phyloP scores from a whole-genome alignment of 2,888 invertebrate species.

The Sturmia bella region DNA sequence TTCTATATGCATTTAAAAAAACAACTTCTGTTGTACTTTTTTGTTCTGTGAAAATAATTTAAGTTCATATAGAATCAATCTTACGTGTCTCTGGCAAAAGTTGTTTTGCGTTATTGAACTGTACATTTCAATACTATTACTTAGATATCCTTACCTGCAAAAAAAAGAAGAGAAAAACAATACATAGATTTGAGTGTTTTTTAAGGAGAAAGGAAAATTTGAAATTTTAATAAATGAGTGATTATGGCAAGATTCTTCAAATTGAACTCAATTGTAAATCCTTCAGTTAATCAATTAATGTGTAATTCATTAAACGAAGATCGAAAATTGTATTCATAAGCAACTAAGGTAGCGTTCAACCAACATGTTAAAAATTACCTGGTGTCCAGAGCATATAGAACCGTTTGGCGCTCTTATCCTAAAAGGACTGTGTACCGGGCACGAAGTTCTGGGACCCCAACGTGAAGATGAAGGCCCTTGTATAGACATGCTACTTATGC shows the following conservation, averaged over 20 bases:
- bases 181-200: slow-evolving; percentile 12
- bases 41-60: slow-evolving; percentile 5
- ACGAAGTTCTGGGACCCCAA: slow-evolving; percentile 82
- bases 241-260: slow-evolving; percentile 57
- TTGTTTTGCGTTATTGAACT: slow-evolving; percentile 51
- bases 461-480: slow-evolving; percentile 80
- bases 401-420: slow-evolving; percentile 82
- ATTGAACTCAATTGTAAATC: slow-evolving; percentile 25
- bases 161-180: slow-evolving; percentile 58
- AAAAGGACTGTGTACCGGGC: slow-evolving; percentile 82
- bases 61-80: slow-evolving; percentile 73
- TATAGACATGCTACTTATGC: slow-evolving; percentile 80
- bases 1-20: no score
- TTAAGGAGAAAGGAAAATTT: not conserved
- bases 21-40: no score
- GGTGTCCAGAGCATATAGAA: slow-evolving; percentile 82
- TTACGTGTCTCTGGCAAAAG: slow-evolving; percentile 80
- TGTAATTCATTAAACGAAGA: slow-evolving; percentile 26
- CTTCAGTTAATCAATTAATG: slow-evolving; percentile 36
- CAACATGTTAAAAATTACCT: slow-evolving; percentile 77
- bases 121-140: slow-evolving; percentile 62
- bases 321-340: slow-evolving; percentile 49
- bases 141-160: slow-evolving; percentile 75
- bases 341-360: slow-evolving; percentile 14
- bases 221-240: not conserved